Evolutionary conservation across 2,797 vertebrate genomes (phyloP).

Genomic region (Varecia variegata): DNA sequence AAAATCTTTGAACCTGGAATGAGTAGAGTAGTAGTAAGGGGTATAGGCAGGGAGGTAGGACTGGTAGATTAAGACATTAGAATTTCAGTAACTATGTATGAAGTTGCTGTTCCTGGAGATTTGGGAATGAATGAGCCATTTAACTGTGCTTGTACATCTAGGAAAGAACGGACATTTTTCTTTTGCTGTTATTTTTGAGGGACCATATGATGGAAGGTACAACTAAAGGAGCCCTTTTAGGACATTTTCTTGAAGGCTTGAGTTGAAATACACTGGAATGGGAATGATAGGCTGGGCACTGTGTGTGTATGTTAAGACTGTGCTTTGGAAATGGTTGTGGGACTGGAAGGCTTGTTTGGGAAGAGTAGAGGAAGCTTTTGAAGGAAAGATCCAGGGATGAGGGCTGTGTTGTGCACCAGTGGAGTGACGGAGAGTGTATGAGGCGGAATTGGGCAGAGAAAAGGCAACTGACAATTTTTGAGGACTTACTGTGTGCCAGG

Average conservation of each 20-base stretch:
- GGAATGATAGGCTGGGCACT: not conserved
- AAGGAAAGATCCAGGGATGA: not conserved
- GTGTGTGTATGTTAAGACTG: not conserved
- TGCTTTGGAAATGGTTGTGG: not conserved
- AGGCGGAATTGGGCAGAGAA: not conserved
- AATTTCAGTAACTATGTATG: not conserved
- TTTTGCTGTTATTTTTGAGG: slow-evolving; percentile 23
- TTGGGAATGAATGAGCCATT: not conserved
- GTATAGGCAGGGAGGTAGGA: not conserved
- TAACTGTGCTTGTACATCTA: not conserved
- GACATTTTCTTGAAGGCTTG: not conserved
- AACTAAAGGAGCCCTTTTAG: not conserved
- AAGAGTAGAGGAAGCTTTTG: not conserved
- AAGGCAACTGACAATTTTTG: not conserved
- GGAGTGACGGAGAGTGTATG: not conserved
- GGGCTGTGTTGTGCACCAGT: not conserved
- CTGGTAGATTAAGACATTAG: not conserved
- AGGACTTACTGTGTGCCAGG: not conserved
- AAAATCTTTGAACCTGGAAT: not conserved
- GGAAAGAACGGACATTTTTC: not conserved
- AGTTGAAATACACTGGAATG: not conserved
- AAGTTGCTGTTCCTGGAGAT: not conserved
- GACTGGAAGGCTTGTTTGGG: not conserved
- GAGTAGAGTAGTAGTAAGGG: not conserved
- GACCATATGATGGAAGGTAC: not conserved